These are phyloP conservation scores for Tetramorium alpestre DNA, from an alignment of 1,140 invertebrate genomes.

Conservation along the genomic window DNA sequence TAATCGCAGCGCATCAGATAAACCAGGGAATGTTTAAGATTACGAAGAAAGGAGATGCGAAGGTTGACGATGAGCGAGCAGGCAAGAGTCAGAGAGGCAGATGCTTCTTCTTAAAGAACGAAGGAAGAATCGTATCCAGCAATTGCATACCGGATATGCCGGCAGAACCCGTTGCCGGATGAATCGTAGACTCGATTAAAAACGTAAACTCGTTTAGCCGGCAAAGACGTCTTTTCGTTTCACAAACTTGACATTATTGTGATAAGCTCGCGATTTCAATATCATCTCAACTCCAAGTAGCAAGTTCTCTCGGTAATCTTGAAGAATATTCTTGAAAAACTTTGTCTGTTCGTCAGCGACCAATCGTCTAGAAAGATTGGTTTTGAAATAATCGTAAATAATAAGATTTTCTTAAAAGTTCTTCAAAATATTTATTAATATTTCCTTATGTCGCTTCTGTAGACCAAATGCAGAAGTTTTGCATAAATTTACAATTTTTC, in stretches of 20 bases:
- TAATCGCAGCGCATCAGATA: slow-evolving; percentile 3
- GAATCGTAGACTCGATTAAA: slow-evolving; percentile 71
- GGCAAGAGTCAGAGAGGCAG: slow-evolving; percentile 45
- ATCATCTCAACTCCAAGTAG: not conserved
- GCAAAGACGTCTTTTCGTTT: slow-evolving; percentile 47
- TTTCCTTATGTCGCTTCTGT: not conserved
- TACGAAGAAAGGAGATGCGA: not conserved
- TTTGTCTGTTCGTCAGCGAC: not conserved
- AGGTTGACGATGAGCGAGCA: slow-evolving; percentile 59
- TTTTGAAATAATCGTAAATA: not conserved
- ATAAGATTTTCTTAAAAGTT: not conserved
- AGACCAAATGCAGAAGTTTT: not conserved
- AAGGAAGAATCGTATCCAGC: slow-evolving; percentile 61
- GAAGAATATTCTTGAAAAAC: not conserved
- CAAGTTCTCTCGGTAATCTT: not conserved
- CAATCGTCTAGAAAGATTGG: not conserved
- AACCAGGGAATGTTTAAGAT: slow-evolving; percentile 37
- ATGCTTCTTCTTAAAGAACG: slow-evolving; percentile 57
- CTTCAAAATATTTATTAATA: not conserved
- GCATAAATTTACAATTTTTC: not conserved
- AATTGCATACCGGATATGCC: slow-evolving; percentile 66
- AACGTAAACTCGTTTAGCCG: slow-evolving; percentile 73
- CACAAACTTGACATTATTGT: not conserved
- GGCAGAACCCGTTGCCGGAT: slow-evolving; percentile 70
- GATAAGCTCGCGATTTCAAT: not conserved